These are phyloP conservation scores for Parazoanthus atlanticus DNA, from an alignment of 92 coral and sea anemone genomes.

Conservation along the genomic window DNA sequence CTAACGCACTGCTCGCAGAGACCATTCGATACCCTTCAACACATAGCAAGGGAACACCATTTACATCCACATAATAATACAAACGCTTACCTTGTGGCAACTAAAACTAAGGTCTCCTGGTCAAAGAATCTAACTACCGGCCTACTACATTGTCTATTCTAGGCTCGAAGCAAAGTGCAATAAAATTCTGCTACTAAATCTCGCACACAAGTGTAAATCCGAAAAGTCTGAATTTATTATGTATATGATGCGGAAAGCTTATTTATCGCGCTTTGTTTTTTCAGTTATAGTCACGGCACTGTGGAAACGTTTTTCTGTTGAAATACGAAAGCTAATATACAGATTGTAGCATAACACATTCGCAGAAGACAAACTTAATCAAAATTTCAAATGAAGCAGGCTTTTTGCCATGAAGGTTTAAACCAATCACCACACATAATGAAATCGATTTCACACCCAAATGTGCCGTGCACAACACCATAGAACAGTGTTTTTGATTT, in stretches of 20 bases:
- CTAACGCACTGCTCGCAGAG: neutral
- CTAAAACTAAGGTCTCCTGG: neutral
- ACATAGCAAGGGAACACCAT: neutral
- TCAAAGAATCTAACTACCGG: neutral
- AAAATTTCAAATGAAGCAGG: neutral
- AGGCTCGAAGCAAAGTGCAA: neutral
- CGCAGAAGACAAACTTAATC: too few relatives aligned
- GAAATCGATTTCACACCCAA: neutral
- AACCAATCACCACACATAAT: too few relatives aligned
- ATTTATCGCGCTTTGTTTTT: neutral
- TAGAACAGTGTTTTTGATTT: neutral
- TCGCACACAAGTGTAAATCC: neutral
- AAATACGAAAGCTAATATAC: neutral
- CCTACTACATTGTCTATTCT: neutral
- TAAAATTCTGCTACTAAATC: neutral
- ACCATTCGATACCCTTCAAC: neutral
- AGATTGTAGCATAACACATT: neutral
- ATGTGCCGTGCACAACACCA: neutral
- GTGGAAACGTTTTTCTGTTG: neutral
- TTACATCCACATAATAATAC: neutral
- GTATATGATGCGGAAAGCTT: neutral
- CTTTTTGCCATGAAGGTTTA: too few relatives aligned
- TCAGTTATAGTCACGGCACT: too few relatives aligned
- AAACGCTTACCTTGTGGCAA: neutral
- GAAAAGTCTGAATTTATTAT: too few relatives aligned